Evolutionary conservation across 2,113 vertebrate genomes (phyloP).

Genomic region (Rhipidura dahli): DNA sequence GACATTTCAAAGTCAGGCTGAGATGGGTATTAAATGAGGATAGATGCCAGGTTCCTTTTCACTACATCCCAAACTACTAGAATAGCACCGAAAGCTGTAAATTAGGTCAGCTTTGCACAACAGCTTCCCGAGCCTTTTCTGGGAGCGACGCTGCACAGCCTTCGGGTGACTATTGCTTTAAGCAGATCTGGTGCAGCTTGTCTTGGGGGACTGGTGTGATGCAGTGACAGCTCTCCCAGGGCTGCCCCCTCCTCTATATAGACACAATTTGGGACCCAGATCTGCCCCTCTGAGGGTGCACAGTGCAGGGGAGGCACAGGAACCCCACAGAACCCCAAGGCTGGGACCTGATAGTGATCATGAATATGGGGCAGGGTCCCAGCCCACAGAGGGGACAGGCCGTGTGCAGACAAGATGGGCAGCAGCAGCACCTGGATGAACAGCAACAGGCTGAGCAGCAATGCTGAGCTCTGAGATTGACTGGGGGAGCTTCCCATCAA

Average conservation of each 20-base stretch:
- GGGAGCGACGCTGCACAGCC: neutral
- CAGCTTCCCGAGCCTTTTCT: neutral
- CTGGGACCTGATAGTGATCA: too few species aligned
- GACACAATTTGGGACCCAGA: neutral
- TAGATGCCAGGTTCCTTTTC: constrained; percentile 54
- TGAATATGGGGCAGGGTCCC: neutral
- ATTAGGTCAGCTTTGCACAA: constrained; percentile 56
- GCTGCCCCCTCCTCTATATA: constrained; percentile 9
- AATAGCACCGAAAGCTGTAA: constrained; percentile 37
- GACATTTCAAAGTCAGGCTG: constrained; percentile 59
- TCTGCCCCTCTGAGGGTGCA: neutral
- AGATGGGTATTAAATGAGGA: constrained; percentile 57
- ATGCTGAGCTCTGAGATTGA: neutral
- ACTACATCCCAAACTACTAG: constrained; percentile 41
- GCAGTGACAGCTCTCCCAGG: neutral
- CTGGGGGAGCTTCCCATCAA: neutral
- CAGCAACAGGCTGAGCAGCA: neutral
- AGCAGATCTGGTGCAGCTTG: constrained; percentile 33
- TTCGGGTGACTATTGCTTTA: neutral
- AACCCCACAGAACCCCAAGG: neutral
- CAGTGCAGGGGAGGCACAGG: neutral
- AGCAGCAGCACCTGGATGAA: neutral
- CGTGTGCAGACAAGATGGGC: neutral
- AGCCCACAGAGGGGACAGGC: neutral
- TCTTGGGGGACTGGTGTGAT: constrained; percentile 11